These are phyloP conservation scores for Psylliodes chrysocephalus DNA, from an alignment of 2,888 invertebrate species.

Conservation along the genomic window DNA sequence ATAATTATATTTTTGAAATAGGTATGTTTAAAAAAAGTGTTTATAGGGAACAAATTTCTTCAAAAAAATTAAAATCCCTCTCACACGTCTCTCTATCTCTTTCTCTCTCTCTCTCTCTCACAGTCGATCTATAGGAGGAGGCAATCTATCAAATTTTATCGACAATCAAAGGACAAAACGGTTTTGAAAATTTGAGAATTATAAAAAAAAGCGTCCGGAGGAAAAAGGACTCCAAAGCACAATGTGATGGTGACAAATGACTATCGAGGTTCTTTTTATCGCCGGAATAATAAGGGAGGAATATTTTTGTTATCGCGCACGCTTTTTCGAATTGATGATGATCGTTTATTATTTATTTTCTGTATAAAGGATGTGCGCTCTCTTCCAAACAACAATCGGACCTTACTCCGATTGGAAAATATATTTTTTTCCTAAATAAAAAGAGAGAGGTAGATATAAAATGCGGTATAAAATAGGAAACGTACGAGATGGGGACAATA, in stretches of 20 bases:
- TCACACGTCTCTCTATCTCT: no score
- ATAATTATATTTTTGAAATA: no score
- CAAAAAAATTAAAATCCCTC: no score
- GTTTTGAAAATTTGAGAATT: slow-evolving; percentile 15
- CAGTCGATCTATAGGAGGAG: not conserved
- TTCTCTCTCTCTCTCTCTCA: no score
- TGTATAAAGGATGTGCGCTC: slow-evolving; percentile 10
- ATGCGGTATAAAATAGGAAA: no score
- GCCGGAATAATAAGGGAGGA: slow-evolving; percentile 44
- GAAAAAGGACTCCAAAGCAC: slow-evolving; percentile 8
- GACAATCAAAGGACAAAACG: slow-evolving; percentile 8
- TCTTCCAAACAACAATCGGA: slow-evolving; percentile 1
- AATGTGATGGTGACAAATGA: slow-evolving; percentile 50
- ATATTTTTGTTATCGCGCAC: slow-evolving; percentile 51
- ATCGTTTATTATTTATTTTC: slow-evolving; percentile 35
- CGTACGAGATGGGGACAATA: no score
- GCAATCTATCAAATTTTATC: slow-evolving; percentile 6
- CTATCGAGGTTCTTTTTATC: slow-evolving; percentile 36
- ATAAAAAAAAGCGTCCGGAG: not conserved
- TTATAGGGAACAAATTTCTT: no score
- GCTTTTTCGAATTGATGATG: slow-evolving; percentile 53
- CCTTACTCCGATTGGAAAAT: no score
- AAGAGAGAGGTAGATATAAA: no score
- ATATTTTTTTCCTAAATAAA: no score
- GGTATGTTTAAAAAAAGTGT: no score